Conservation (phyloP, 37 sponge, comb jelly and placozoan species). For the Chondrosia reniformis region DNA sequence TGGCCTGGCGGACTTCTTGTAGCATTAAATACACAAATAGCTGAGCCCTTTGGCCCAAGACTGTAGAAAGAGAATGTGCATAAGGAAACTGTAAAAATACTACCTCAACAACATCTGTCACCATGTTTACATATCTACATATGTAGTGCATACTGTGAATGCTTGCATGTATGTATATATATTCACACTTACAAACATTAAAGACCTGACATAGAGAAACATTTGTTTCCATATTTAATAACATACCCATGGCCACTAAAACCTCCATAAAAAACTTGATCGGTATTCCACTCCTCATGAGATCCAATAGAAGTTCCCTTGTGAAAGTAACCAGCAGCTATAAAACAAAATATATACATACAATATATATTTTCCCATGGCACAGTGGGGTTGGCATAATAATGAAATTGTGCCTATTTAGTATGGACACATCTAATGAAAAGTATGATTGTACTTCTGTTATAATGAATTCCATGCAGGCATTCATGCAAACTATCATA, state of each 20-base stretch:
- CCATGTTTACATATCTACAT: not conserved
- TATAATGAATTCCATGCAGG: too few relatives aligned
- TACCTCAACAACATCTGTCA: not conserved
- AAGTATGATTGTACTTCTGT: too few relatives aligned
- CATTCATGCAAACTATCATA: not conserved
- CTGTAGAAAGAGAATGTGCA: slow-evolving; percentile 6
- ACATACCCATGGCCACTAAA: slow-evolving; percentile 14
- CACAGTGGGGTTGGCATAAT: too few relatives aligned
- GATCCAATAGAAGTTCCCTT: slow-evolving; percentile 16
- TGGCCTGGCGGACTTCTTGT: slow-evolving; percentile 13
- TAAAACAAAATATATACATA: not conserved
- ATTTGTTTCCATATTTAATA: not conserved
- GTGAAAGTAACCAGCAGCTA: not conserved
- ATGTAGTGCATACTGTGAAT: not conserved
- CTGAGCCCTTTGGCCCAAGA: slow-evolving; percentile 17
- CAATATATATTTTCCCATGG: not conserved
- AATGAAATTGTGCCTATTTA: too few relatives aligned
- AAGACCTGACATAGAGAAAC: not conserved
- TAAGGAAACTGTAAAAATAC: not conserved
- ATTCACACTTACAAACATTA: too few relatives aligned
- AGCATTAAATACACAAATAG: slow-evolving; percentile 18
- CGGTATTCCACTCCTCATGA: slow-evolving; percentile 7
- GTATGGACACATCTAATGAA: too few relatives aligned
- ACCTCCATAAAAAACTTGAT: slow-evolving; percentile 19
- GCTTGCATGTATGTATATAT: not conserved